Base-by-base conservation (phyloP, 2,888 invertebrate genomes). In the Slavum lentiscoides region DNA sequence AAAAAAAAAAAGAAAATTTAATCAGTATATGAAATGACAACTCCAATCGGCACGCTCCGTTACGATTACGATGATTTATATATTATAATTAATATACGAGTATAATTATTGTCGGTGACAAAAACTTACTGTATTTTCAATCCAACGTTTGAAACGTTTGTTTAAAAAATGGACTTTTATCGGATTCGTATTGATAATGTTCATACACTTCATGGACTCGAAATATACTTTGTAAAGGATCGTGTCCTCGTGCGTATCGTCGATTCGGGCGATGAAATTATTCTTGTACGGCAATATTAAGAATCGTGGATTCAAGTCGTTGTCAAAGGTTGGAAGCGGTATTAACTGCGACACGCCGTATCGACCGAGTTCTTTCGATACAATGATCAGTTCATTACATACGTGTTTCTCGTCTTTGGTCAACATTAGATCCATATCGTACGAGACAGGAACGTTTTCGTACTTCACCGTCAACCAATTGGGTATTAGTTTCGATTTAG, bases 141-240 rank as follows among this genome's bases (percentile, higher is more conserved):
- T 66, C 66, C 66, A 66, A 43, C 43, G 19, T 43, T 39, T 43
- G 43, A 43, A 66, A 43, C 43, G 1, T 66, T 8, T 66, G n/a
- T 66, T 66, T 43, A 66, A 19, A n/a, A 66, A 43, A 66, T 66
- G 43, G 21, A 66, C 43, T 43, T 66, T 66, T 0, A n/a, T 4
- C 5, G 39, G 15, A 21, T 43, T 43, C 13, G 43, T 39, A 43
- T 66, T 66, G 4, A 43, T 66, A 43, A 66, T 66, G 21, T 66
- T 66, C 66, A 66, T 43, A 66, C 66, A 66, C 21, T 66, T 66
- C 66, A 66, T 66, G 2, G 66, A 66, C 21, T 66, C 37, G 2
- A 43, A 66, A 43, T 66, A 66, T 66, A 43, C 13, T 66, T 66
- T 66, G n/a, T 66, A 66, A 11, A 66, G n/a, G n/a, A 43, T 43